Evolutionary conservation across 2,797 vertebrate species (phyloP).

Genomic region (Hybognathus amarus): DNA sequence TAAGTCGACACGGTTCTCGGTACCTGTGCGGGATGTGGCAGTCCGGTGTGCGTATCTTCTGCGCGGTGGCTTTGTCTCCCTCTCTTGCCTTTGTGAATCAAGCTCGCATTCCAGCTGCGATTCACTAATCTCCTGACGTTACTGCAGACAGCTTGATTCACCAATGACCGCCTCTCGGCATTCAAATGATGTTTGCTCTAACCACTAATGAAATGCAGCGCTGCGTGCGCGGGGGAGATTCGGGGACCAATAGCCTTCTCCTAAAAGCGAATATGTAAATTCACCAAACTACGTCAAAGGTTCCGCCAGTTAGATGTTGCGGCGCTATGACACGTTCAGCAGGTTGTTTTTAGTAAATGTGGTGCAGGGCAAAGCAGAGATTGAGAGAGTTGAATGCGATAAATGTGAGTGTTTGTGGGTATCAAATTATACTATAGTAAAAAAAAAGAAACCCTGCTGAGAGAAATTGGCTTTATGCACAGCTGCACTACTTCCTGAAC

Average conservation of each 20-base stretch:
- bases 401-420: background rate
- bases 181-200: conserved; percentile 58
- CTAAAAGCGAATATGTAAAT: conserved; percentile 44
- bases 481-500: too few relatives aligned
- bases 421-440: too few relatives aligned
- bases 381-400: background rate
- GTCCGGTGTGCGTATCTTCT: conserved; percentile 53
- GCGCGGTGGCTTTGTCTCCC: conserved; percentile 49
- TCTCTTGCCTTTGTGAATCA: conserved; percentile 61
- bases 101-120: conserved; percentile 63
- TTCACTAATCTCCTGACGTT: conserved; percentile 62
- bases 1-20: background rate
- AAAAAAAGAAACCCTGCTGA: background rate
- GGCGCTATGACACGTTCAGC: conserved; percentile 32
- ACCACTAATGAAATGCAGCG: conserved; percentile 60
- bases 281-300: conserved; percentile 51
- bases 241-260: conserved; percentile 52
- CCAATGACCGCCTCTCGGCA: conserved; percentile 59
- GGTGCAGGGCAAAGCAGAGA: conserved; percentile 4
- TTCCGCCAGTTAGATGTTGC: conserved; percentile 53
- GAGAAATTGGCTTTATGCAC: too few relatives aligned
- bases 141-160: conserved; percentile 60
- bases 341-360: conserved; percentile 35
- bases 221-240: conserved; percentile 54
- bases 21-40: conserved; percentile 59